phyloP scores from a whole-genome alignment of 2,113 vertebrate species.

The Vanacampus margaritifer region DNA sequence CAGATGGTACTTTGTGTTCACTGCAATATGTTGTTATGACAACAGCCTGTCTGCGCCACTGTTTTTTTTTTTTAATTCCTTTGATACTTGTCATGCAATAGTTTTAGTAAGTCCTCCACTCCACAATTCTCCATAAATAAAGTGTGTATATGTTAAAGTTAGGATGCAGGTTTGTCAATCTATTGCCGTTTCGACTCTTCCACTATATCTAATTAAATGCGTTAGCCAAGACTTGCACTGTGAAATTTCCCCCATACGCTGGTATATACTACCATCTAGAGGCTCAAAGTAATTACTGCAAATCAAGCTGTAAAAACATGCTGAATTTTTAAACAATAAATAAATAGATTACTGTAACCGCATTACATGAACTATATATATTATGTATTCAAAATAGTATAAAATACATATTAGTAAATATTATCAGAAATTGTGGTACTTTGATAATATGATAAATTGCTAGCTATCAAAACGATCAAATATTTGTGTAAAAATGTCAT shows the following conservation, averaged over 20 bases:
- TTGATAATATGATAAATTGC: background rate
- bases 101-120: constrained; percentile 28
- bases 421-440: too few species aligned
- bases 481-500: too few species aligned
- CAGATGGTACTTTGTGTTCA: constrained; percentile 70
- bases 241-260: constrained; percentile 1
- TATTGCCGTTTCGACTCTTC: background rate
- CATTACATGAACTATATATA: background rate
- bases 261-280: constrained; percentile 49
- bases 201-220: background rate
- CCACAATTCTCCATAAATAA: constrained; percentile 18
- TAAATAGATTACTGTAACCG: background rate
- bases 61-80: constrained; percentile 48
- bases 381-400: background rate
- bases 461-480: too few species aligned
- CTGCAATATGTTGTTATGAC: constrained; percentile 76
- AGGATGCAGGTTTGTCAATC: background rate
- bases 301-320: too few species aligned
- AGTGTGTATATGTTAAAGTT: background rate
- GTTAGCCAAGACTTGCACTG: background rate
- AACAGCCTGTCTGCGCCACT: constrained; percentile 69
- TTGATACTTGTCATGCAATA: constrained; percentile 61
- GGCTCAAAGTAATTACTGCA: constrained; percentile 35
- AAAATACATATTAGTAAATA: background rate
- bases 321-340: background rate